Evolutionary conservation across 1,140 invertebrate species (phyloP), one percentile per base, ranked within the genome.

Genomic region (Bombus consobrinus): DNA sequence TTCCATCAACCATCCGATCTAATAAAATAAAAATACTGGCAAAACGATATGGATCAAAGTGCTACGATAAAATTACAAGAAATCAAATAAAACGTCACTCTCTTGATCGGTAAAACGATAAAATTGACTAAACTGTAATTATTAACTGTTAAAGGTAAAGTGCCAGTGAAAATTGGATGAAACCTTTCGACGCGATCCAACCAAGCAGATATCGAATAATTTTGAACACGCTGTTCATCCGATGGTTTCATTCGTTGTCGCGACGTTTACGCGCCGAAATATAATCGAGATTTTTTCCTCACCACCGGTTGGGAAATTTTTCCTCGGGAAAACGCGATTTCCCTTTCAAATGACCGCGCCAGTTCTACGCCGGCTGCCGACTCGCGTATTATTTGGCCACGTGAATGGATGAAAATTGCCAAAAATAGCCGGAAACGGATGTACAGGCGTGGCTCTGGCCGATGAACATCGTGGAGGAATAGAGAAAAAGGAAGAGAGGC

Each of bases 351-450:
- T 88, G 76, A 75, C 32, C 66, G 81, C 59, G 77, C 47, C 41
- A 69, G 64, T 47, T 41, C 66, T 37, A 62, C 59, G 47, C 13
- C 10, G 69, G 41, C 34, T 43, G 37, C 32, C 76, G 80, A 22
- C 32, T 53, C 47, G 41, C 72, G 82, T 87, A 90, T 90, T 89
- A 89, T 91, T 90, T 84, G 81, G 71, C 64, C 53, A 82, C 83
- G 75, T 92, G 89, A 91, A 92, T 91, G 83, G 88, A 85, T 83
- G 88, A 89, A 92, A 92, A 92, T 92, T 92, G 91, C 87, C 89
- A 92, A 92, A 92, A 92, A 92, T 92, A 90, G 87, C 85, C 90
- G 92, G 89, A 92, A 92, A 86, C 81, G 83, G 85, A 90, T 43
- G 88, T 78, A 81, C 89, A 85, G 85, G 85, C 81, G 64, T 82